Percentiles rank a stretch among this genome's conserved stretches.
Evolutionary conservation across 2,797 vertebrate species (phyloP).

Genomic region (Ctenochaetus hawaiiensis): DNA sequence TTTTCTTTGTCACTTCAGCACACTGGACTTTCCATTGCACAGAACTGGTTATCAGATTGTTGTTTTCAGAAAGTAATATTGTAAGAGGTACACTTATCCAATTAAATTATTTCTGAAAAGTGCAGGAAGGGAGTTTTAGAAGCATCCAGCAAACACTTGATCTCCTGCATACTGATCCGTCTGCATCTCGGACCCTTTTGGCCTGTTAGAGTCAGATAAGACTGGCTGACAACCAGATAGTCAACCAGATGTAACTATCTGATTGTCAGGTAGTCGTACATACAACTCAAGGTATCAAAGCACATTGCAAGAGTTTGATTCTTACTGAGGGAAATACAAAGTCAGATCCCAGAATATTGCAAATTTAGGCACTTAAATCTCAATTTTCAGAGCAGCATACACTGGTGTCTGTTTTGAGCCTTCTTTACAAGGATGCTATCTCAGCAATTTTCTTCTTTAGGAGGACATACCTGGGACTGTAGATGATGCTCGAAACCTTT

Average conservation of each 20-base stretch:
- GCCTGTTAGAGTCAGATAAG: no score
- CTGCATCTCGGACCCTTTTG: not conserved
- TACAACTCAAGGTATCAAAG: not conserved
- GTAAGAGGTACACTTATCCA: not conserved
- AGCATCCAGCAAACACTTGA: not conserved
- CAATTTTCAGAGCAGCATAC: not conserved
- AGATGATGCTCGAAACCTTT: constrained; percentile 63
- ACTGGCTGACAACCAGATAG: no score
- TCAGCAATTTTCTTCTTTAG: constrained; percentile 23
- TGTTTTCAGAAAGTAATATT: not conserved
- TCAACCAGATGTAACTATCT: no score
- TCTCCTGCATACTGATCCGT: not conserved
- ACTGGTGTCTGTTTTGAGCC: not conserved
- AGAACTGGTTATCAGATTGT: no score
- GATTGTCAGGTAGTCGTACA: no score
- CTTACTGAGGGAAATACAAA: not conserved
- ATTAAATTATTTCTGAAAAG: not conserved
- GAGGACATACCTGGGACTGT: constrained; percentile 19
- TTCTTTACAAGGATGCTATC: not conserved
- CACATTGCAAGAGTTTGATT: not conserved
- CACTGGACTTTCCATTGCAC: no score
- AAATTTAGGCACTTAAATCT: no score
- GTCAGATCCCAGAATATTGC: not conserved
- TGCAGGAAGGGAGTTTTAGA: not conserved
- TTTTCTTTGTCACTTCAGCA: no score